Conservation (phyloP, 2,113 vertebrate genomes). For the Rafetus swinhoei region DNA sequence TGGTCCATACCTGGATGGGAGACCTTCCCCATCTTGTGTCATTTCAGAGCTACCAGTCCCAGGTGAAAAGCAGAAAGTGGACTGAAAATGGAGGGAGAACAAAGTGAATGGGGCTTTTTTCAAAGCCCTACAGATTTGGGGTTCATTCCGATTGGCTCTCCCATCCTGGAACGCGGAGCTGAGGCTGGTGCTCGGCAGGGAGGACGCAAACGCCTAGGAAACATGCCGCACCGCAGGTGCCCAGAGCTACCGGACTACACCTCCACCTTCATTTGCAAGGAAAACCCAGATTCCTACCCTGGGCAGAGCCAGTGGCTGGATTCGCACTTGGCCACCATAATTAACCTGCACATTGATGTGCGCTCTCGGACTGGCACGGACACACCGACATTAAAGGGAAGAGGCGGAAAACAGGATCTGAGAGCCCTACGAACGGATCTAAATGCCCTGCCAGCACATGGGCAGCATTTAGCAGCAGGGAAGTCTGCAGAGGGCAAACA, state of each 20-base stretch:
- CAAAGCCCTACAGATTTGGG: background rate
- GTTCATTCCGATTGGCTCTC: accelerated
- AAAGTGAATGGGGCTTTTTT: background rate
- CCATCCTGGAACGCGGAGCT: accelerated
- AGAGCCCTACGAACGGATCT: slow-evolving; percentile 55
- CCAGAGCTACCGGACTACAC: accelerated
- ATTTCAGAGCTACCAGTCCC: background rate
- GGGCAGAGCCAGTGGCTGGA: accelerated
- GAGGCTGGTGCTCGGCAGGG: accelerated
- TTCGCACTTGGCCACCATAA: accelerated
- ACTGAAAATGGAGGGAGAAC: background rate
- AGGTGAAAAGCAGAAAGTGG: background rate
- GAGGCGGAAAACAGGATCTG: slow-evolving; percentile 52
- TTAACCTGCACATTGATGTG: accelerated
- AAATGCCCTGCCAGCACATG: slow-evolving; percentile 65
- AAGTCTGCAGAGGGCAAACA: slow-evolving; percentile 47
- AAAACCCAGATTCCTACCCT: accelerated
- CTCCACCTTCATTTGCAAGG: background rate
- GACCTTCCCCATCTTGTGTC: accelerated
- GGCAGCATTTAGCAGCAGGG: slow-evolving; percentile 64
- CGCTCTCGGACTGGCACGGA: background rate
- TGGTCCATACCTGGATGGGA: accelerated
- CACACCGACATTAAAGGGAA: background rate
- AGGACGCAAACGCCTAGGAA: background rate
- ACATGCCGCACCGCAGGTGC: accelerated